phyloP scores from a whole-genome alignment of 2,888 invertebrate species.

The Laothoe populi region DNA sequence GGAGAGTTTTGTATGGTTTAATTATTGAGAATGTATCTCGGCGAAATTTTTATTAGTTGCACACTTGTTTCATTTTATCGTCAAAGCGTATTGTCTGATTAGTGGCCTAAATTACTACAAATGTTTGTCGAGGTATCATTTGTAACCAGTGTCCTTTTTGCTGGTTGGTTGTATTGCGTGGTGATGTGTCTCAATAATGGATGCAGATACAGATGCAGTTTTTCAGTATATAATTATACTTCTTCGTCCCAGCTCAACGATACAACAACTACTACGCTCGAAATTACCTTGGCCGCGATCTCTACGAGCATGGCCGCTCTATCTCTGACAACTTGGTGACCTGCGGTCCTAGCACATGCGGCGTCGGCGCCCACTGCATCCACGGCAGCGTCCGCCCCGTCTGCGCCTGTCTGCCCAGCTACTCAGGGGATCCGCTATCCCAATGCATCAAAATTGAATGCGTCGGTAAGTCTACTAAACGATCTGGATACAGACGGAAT shows the following conservation, averaged over 20 bases:
- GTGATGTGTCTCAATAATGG: background rate
- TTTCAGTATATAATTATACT: constrained; percentile 5
- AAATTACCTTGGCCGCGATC: constrained; percentile 63
- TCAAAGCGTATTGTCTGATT: too few relatives aligned
- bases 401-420: constrained; percentile 91
- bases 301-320: constrained; percentile 75
- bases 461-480: constrained; percentile 77
- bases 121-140: too few relatives aligned
- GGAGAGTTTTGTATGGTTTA: too few relatives aligned
- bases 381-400: constrained; percentile 89
- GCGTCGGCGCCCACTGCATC: constrained; percentile 88
- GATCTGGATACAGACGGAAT: background rate
- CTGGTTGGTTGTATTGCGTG: too few relatives aligned
- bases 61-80: too few relatives aligned
- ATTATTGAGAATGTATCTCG: too few relatives aligned
- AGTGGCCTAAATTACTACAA: too few relatives aligned
- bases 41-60: too few relatives aligned
- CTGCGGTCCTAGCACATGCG: constrained; percentile 87
- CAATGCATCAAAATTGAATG: constrained; percentile 91
- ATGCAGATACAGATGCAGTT: background rate
- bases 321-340: constrained; percentile 76
- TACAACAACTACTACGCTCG: constrained; percentile 67
- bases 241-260: constrained; percentile 58
- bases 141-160: too few relatives aligned
- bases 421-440: constrained; percentile 91